Evolutionary conservation across 2,113 vertebrate genomes (phyloP).

Genomic region (Stigmatopora argus): DNA sequence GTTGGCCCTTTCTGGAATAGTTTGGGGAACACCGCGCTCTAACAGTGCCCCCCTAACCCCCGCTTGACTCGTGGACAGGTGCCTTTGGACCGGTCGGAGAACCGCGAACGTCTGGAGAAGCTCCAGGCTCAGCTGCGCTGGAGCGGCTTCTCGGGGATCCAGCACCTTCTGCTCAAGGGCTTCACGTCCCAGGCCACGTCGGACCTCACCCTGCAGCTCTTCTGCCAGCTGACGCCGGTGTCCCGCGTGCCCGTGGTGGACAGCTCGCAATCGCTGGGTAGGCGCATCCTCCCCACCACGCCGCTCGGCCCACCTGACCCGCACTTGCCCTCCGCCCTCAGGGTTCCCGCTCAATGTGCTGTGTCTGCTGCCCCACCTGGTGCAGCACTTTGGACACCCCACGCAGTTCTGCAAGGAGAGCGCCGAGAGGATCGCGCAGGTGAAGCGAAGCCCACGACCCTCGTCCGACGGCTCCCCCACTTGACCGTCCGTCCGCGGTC

Average conservation of each 20-base stretch:
- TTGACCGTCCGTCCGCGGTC: too few relatives aligned
- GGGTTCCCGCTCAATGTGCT: constrained; percentile 95
- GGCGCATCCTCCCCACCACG: neutral
- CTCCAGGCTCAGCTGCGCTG: constrained; percentile 92
- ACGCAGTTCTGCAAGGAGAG: constrained; percentile 96
- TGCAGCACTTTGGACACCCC: constrained; percentile 92
- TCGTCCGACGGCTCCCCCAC: too few relatives aligned
- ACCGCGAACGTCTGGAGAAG: constrained; percentile 93
- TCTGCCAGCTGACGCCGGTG: constrained; percentile 91
- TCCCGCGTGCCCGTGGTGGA: constrained; percentile 94
- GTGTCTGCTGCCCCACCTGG: constrained; percentile 94
- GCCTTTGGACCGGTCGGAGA: constrained; percentile 90
- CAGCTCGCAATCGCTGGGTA: constrained; percentile 94
- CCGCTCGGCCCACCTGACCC: too few relatives aligned
- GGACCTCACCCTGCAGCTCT: constrained; percentile 92
- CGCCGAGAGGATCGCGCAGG: constrained; percentile 95
- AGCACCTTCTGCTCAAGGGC: constrained; percentile 93
- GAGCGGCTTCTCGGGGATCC: constrained; percentile 92
- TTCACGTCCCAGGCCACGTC: constrained; percentile 92
- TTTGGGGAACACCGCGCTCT: too few relatives aligned
- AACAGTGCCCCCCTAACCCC: too few relatives aligned
- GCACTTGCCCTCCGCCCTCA: constrained; percentile 43
- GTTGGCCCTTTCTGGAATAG: too few relatives aligned
- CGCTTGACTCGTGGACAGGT: constrained; percentile 65
- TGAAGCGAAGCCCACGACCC: constrained; percentile 40